These are phyloP conservation scores for Catocala sponsa DNA, from an alignment of 2,888 invertebrate genomes.

Conservation along the genomic window DNA sequence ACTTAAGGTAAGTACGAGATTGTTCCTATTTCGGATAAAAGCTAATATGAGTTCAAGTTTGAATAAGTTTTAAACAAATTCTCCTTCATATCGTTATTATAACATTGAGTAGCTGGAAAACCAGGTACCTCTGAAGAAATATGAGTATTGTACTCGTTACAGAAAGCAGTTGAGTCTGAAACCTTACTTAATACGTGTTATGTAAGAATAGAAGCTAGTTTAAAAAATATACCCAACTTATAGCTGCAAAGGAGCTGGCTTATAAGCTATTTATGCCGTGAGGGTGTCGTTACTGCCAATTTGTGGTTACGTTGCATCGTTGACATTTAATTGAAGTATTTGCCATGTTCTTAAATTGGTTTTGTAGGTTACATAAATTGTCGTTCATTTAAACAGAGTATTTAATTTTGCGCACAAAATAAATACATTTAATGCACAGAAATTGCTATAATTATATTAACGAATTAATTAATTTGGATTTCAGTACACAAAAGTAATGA, in stretches of 20 bases:
- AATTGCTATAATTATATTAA: no score
- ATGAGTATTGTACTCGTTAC: slow-evolving; percentile 12
- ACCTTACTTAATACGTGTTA: slow-evolving; percentile 3
- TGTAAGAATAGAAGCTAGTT: slow-evolving; percentile 2
- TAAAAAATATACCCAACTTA: slow-evolving; percentile 8
- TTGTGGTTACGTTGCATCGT: slow-evolving; percentile 22
- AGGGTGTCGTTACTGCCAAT: slow-evolving; percentile 30
- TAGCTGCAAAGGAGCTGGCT: slow-evolving; percentile 5
- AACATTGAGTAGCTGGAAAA: slow-evolving; percentile 29
- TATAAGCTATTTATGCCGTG: slow-evolving; percentile 23
- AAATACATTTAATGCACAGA: not conserved
- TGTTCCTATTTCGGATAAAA: slow-evolving; percentile 31
- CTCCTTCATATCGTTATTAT: slow-evolving; percentile 27
- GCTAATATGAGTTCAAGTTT: slow-evolving; percentile 33
- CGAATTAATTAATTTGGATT: no score
- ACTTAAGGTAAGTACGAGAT: slow-evolving; percentile 20
- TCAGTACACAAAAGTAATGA: no score
- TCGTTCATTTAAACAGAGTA: not conserved
- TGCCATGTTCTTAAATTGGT: slow-evolving; percentile 15
- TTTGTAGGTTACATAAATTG: not conserved
- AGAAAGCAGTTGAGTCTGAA: slow-evolving; percentile 12
- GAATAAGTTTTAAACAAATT: slow-evolving; percentile 28
- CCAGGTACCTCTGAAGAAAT: slow-evolving; percentile 10
- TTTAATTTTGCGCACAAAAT: not conserved
- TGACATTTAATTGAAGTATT: slow-evolving; percentile 18